Percentiles rank a stretch among this genome's conserved stretches.
These are phyloP conservation scores for Adelphocoris suturalis DNA, from an alignment of 2,888 invertebrate genomes.

Conservation along the genomic window DNA sequence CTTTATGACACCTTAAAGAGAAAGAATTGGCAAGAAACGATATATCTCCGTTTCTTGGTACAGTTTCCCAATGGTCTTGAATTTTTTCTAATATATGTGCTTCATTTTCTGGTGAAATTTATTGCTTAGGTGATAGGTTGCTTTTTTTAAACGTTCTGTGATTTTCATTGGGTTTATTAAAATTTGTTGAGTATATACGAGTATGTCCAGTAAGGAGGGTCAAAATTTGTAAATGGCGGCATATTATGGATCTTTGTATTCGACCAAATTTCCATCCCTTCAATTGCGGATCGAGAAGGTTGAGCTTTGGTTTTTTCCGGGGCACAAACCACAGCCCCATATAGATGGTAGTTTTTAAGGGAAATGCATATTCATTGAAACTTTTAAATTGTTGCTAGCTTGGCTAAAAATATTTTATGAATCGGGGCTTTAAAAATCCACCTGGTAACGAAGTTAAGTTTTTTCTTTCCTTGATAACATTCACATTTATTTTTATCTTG, in stretches of 20 bases:
- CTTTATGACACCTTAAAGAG: neutral
- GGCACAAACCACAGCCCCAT: neutral
- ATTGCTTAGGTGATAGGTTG: constrained; percentile 11
- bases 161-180: neutral
- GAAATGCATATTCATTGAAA: constrained; percentile 25
- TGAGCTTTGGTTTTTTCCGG: neutral
- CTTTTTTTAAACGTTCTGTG: neutral
- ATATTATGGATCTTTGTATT: constrained; percentile 1
- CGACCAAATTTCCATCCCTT: neutral
- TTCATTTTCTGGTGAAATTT: neutral
- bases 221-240: neutral
- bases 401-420: too few species aligned
- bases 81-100: constrained; percentile 48
- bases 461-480: too few species aligned
- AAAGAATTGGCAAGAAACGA: neutral
- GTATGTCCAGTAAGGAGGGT: neutral
- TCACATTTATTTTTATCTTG: too few species aligned
- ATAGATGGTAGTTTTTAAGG: neutral
- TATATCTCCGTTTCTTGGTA: neutral
- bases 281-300: neutral
- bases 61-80: constrained; percentile 42
- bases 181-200: neutral
- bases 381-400: neutral
- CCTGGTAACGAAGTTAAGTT: too few species aligned
- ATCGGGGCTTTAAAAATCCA: too few species aligned